phyloP scores from a whole-genome alignment of 2,113 vertebrate genomes.

The Coreoperca whiteheadi region DNA sequence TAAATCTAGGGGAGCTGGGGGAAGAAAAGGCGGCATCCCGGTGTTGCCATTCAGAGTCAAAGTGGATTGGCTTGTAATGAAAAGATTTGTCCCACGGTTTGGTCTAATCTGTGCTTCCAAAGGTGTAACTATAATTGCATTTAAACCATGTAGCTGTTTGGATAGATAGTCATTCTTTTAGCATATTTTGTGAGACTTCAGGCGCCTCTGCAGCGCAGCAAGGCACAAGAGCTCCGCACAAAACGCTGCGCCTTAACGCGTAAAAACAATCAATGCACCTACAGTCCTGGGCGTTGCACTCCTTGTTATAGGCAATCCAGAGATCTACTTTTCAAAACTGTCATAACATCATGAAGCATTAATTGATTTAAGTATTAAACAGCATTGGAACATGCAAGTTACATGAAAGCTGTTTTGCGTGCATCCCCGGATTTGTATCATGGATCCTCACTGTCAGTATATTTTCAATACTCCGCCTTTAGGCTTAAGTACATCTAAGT shows the following conservation, averaged over 20 bases:
- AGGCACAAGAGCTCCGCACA: slow-evolving; percentile 53
- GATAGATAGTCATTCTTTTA: slow-evolving; percentile 52
- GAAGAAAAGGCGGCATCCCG: slow-evolving; percentile 26
- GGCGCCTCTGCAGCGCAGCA: slow-evolving; percentile 68
- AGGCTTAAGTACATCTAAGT: slow-evolving; percentile 27
- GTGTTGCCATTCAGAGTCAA: slow-evolving; percentile 35
- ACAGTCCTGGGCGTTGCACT: slow-evolving; percentile 71
- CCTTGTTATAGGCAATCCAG: not conserved
- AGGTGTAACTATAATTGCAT: slow-evolving; percentile 33
- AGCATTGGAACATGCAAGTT: not conserved
- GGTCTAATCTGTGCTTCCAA: slow-evolving; percentile 36
- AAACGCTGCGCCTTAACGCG: slow-evolving; percentile 72
- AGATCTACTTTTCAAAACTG: slow-evolving; percentile 58
- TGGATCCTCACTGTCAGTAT: not conserved
- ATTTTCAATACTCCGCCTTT: not conserved
- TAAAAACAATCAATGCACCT: slow-evolving; percentile 69
- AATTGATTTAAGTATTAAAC: not conserved
- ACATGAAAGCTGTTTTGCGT: not conserved
- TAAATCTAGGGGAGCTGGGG: slow-evolving; percentile 26
- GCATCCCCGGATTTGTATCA: not conserved
- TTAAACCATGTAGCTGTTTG: slow-evolving; percentile 35
- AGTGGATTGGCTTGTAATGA: slow-evolving; percentile 15
- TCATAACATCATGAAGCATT: not conserved
- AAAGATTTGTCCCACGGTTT: slow-evolving; percentile 15
- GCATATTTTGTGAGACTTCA: slow-evolving; percentile 57